Conservation (phyloP, 2,797 vertebrate genomes). For the Pachyuromys duprasi region DNA sequence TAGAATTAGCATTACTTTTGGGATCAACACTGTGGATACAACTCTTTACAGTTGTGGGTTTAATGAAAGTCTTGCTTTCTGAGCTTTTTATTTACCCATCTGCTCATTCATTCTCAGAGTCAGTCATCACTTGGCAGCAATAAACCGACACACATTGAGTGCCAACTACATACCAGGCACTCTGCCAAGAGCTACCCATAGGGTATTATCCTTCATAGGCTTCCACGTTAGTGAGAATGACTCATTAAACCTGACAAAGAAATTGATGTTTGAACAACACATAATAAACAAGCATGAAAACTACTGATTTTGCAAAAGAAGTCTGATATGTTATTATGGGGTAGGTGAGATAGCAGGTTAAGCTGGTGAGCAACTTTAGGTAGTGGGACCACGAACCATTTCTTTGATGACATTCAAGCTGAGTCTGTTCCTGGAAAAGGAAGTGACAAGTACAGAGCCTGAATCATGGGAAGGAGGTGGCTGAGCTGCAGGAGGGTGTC, state of each 20-base stretch:
- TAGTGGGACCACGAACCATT: neutral
- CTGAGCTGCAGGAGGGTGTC: neutral
- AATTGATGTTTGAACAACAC: neutral
- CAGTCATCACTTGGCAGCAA: neutral
- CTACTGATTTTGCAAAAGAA: neutral
- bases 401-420: neutral
- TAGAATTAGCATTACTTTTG: neutral
- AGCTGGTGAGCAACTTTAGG: neutral
- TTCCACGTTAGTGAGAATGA: neutral
- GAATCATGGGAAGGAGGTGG: neutral
- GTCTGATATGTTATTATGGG: neutral
- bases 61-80: neutral
- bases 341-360: neutral
- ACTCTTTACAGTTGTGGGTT: neutral
- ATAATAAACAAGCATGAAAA: neutral
- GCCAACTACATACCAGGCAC: neutral
- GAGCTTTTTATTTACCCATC: neutral
- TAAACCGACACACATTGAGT: neutral
- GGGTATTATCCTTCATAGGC: fast-evolving
- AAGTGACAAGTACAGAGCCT: fast-evolving
- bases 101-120: neutral
- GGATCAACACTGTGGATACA: neutral
- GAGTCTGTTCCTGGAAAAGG: neutral
- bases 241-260: neutral
- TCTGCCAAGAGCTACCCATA: neutral